Evolutionary conservation across 1,140 invertebrate genomes (phyloP).

Genomic region (Calosoma granatense): DNA sequence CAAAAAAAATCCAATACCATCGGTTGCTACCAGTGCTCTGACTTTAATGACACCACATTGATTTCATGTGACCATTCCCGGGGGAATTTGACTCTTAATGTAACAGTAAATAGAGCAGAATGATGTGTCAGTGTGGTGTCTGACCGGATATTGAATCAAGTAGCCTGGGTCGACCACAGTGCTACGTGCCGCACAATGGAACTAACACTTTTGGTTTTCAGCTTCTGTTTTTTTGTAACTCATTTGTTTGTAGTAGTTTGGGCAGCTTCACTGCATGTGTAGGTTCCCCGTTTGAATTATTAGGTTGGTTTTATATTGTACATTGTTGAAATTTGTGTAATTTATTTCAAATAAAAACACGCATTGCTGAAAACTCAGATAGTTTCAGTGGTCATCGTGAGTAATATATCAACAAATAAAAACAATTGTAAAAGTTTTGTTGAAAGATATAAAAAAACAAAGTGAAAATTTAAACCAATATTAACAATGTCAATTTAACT

Average conservation of each 20-base stretch:
- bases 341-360: too few relatives aligned
- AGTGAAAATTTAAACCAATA: too few relatives aligned
- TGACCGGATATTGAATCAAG: slow-evolving; percentile 30
- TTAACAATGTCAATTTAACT: too few relatives aligned
- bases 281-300: too few relatives aligned
- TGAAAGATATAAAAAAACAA: too few relatives aligned
- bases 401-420: too few relatives aligned
- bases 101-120: slow-evolving; percentile 14
- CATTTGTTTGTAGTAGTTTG: neutral
- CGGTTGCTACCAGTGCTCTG: slow-evolving; percentile 18
- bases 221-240: neutral
- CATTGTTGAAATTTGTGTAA: too few relatives aligned
- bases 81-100: slow-evolving; percentile 15
- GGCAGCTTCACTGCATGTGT: too few relatives aligned
- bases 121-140: slow-evolving; percentile 22
- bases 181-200: slow-evolving; percentile 24
- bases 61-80: slow-evolving; percentile 6
- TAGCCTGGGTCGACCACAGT: slow-evolving; percentile 22
- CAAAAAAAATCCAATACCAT: slow-evolving; percentile 23
- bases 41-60: slow-evolving; percentile 10
- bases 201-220: slow-evolving; percentile 17
- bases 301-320: too few relatives aligned
- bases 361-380: too few relatives aligned
- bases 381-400: too few relatives aligned
- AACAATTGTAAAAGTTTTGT: too few relatives aligned